Conservation (phyloP, 2,113 vertebrate genomes). For the Leptobrachium leishanense region DNA sequence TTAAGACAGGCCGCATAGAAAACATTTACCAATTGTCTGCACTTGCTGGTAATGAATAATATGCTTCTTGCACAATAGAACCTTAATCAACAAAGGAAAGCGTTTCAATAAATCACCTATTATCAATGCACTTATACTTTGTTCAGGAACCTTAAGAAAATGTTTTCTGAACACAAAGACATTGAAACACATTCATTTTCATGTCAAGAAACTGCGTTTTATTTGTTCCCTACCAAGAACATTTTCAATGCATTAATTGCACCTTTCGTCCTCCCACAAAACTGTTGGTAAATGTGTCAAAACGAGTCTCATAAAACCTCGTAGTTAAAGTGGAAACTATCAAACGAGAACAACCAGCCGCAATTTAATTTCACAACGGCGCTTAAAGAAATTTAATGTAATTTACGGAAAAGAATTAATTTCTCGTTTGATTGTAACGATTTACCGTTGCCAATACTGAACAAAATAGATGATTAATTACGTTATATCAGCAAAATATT, state of each 20-base stretch:
- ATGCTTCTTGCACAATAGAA: not conserved
- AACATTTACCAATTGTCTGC: not conserved
- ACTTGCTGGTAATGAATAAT: not conserved
- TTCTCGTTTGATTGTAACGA: slow-evolving; percentile 23
- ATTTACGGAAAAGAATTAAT: not conserved
- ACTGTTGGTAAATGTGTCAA: slow-evolving; percentile 3
- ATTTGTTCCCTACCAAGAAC: not conserved
- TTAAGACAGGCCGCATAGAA: not conserved
- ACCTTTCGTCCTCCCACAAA: not conserved
- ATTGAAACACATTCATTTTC: slow-evolving; percentile 12
- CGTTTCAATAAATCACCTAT: not conserved
- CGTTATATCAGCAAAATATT: slow-evolving; percentile 50
- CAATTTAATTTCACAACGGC: slow-evolving; percentile 16
- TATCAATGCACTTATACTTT: not conserved
- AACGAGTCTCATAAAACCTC: not conserved
- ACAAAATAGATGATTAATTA: slow-evolving; percentile 54
- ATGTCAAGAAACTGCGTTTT: not conserved
- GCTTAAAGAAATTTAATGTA: slow-evolving; percentile 10
- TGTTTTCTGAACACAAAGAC: not conserved
- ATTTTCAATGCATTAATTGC: slow-evolving; percentile 1
- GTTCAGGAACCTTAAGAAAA: not conserved
- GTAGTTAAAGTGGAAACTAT: not conserved
- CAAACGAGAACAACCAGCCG: not conserved
- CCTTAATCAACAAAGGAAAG: slow-evolving; percentile 2
- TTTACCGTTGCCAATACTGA: slow-evolving; percentile 37